These are phyloP conservation scores for Ciona savignyi DNA, from an alignment of 23 tunicate species.

Conservation along the genomic window DNA sequence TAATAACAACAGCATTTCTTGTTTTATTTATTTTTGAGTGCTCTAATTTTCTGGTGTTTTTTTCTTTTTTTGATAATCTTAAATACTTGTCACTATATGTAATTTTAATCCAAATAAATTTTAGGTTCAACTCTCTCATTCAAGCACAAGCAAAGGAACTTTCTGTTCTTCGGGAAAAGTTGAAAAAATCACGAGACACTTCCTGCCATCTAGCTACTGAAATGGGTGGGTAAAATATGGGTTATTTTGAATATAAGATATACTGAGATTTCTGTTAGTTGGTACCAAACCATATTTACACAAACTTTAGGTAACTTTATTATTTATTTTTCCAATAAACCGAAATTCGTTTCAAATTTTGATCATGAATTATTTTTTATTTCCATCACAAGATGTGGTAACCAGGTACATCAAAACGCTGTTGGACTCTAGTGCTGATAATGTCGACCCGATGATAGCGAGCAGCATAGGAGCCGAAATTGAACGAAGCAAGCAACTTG, in stretches of 20 bases:
- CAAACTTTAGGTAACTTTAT: too few relatives aligned
- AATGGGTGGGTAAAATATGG: constrained; percentile 84
- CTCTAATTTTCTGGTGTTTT: too few relatives aligned
- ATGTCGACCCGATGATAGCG: constrained; percentile 32
- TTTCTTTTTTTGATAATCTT: too few relatives aligned
- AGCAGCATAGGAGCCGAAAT: constrained; percentile 42
- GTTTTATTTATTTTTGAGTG: constrained; percentile 3
- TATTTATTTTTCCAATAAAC: neutral
- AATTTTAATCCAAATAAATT: too few relatives aligned
- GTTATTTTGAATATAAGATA: too few relatives aligned
- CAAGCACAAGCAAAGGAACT: constrained; percentile 91
- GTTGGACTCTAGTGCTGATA: constrained; percentile 11
- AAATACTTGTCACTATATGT: too few relatives aligned
- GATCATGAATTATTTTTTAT: neutral
- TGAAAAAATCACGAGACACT: constrained; percentile 48
- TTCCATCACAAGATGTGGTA: constrained; percentile 39
- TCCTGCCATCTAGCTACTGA: constrained; percentile 54
- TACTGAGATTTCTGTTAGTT: too few relatives aligned
- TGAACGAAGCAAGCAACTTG: constrained; percentile 36
- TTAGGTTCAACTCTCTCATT: constrained; percentile 78
- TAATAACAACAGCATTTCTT: too few relatives aligned
- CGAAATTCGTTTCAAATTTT: neutral
- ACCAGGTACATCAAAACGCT: constrained; percentile 36
- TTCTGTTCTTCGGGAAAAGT: constrained; percentile 42
- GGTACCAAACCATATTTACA: too few relatives aligned